phyloP scores from a whole-genome alignment of 2,113 vertebrate genomes.

The Triplophysa tibetana region DNA sequence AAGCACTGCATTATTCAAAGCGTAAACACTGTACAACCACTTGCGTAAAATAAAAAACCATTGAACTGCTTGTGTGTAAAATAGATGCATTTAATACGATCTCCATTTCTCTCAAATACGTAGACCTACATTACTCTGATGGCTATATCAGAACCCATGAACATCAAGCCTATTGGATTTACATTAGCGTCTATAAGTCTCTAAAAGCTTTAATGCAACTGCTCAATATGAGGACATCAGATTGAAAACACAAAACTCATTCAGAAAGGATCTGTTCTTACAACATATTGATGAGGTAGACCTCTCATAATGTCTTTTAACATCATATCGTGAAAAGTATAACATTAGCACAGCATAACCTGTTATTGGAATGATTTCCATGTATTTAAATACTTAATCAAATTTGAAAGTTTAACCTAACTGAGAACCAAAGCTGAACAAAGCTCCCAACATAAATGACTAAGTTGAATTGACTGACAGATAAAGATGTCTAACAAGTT shows the following conservation, averaged over 20 bases:
- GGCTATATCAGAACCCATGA: background rate
- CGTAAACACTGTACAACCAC: background rate
- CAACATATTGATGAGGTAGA: background rate
- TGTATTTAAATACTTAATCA: background rate
- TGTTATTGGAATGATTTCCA: too few relatives aligned
- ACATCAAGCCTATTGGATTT: conserved; percentile 10
- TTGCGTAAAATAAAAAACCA: background rate
- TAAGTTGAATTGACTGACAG: background rate
- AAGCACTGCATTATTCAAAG: conserved; percentile 45
- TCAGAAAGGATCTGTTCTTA: background rate
- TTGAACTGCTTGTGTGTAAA: background rate
- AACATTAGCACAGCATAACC: too few relatives aligned
- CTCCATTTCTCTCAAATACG: too few relatives aligned
- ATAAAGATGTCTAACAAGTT: background rate
- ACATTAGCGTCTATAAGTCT: background rate
- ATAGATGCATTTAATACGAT: too few relatives aligned
- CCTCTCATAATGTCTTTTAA: background rate
- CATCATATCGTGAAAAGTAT: background rate
- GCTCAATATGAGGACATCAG: conserved; percentile 32
- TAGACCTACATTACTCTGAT: background rate
- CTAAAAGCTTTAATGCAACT: conserved; percentile 41
- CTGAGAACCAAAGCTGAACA: background rate
- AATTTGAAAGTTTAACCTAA: background rate
- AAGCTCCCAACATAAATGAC: background rate
- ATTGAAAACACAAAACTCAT: background rate